These are phyloP conservation scores for Hylyphantes graminicola DNA, from an alignment of 1,140 invertebrate genomes.

Conservation along the genomic window DNA sequence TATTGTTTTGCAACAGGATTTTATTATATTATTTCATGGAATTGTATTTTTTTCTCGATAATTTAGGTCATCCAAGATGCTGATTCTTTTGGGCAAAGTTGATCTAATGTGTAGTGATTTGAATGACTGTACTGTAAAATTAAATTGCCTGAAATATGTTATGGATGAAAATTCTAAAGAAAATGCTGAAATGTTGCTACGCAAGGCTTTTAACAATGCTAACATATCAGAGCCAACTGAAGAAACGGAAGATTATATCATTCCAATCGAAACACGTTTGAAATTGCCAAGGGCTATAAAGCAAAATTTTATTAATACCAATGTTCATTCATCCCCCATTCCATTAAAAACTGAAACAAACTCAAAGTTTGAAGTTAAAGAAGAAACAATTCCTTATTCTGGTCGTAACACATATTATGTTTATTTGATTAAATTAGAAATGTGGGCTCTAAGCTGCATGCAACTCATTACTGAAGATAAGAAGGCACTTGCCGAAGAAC, in stretches of 20 bases:
- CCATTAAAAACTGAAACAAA: background rate
- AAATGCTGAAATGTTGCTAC: constrained; percentile 15
- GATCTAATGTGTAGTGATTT: constrained; percentile 27
- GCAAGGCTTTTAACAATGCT: background rate
- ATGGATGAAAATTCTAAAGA: constrained; percentile 17
- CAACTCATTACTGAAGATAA: constrained; percentile 2
- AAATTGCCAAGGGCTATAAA: constrained; percentile 12
- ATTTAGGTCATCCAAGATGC: constrained; percentile 32
- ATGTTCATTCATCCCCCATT: constrained; percentile 40
- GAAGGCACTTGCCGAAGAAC: constrained; percentile 4
- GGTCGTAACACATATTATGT: background rate
- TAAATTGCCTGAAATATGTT: constrained; percentile 48
- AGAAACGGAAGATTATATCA: constrained; percentile 10
- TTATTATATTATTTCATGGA: background rate
- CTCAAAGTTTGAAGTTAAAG: constrained; percentile 16
- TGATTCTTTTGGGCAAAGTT: constrained; percentile 26
- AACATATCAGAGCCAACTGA: background rate
- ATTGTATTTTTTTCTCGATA: background rate
- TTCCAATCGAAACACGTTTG: background rate
- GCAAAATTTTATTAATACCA: constrained; percentile 19
- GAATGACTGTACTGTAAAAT: constrained; percentile 43
- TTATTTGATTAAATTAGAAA: constrained; percentile 23
- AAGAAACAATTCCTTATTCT: background rate
- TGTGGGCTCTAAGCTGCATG: constrained; percentile 1
- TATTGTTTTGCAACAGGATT: background rate